A percentile compares a stretch with the other conserved stretches of the same genome.
Conservation (phyloP, 1,140 invertebrate genomes). For the Gryon sp. region DNA sequence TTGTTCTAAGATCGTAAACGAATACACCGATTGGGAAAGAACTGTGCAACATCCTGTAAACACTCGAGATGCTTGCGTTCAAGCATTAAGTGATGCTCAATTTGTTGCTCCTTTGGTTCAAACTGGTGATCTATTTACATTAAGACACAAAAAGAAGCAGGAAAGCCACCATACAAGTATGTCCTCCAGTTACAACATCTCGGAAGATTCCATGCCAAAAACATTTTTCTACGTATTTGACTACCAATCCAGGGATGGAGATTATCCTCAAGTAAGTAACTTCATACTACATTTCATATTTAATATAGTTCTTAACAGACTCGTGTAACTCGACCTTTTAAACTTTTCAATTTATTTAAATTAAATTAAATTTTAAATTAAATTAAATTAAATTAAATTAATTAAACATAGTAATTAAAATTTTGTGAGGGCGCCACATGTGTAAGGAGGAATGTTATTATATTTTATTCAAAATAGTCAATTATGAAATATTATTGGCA, state of each 20-base stretch:
- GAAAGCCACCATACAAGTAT: slow-evolving; percentile 69
- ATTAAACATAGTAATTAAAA: too few species aligned
- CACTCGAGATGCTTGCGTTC: slow-evolving; percentile 94
- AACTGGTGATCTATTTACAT: slow-evolving; percentile 88
- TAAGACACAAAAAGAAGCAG: slow-evolving; percentile 75
- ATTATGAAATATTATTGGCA: too few species aligned
- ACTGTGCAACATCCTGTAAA: slow-evolving; percentile 94
- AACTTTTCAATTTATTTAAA: too few species aligned
- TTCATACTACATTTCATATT: neutral
- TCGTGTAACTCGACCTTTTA: too few species aligned
- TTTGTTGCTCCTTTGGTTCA: slow-evolving; percentile 92
- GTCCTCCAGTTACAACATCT: slow-evolving; percentile 68
- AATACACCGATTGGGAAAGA: slow-evolving; percentile 98
- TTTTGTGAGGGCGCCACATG: too few species aligned
- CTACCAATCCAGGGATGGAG: slow-evolving; percentile 94
- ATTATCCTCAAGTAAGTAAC: slow-evolving; percentile 90
- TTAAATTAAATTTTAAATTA: too few species aligned
- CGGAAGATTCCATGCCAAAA: slow-evolving; percentile 81
- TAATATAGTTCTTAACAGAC: neutral
- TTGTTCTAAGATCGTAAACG: slow-evolving; percentile 87
- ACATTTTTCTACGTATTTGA: slow-evolving; percentile 96
- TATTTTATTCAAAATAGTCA: too few species aligned
- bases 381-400: too few species aligned
- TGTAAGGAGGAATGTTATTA: too few species aligned
- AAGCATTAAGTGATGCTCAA: slow-evolving; percentile 95